These are phyloP conservation scores for Iselma pallidipennis DNA, from an alignment of 2,888 invertebrate species.

Conservation along the genomic window DNA sequence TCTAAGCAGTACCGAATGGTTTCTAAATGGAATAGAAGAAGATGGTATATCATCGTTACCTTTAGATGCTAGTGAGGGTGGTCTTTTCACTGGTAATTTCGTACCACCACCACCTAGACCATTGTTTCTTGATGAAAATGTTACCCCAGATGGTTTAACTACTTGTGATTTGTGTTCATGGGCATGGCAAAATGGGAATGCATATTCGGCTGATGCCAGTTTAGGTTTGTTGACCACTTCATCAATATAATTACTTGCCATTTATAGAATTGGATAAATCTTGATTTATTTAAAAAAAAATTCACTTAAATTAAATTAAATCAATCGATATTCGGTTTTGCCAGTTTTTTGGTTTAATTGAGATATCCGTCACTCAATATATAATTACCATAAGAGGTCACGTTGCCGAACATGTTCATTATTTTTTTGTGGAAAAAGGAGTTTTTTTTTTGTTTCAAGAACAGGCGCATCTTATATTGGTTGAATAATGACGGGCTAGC, in stretches of 20 bases:
- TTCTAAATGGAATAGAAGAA: constrained; percentile 37
- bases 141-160: constrained; percentile 69
- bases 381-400: constrained; percentile 4
- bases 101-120: constrained; percentile 71
- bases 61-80: constrained; percentile 49
- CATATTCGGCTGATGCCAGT: constrained; percentile 61
- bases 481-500: not conserved
- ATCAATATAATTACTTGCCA: no score
- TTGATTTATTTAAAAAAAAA: not conserved
- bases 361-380: not conserved
- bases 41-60: constrained; percentile 36
- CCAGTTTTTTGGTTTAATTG: constrained; percentile 1
- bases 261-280: no score
- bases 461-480: not conserved
- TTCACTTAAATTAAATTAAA: not conserved
- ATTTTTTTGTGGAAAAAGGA: not conserved
- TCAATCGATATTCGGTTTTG: not conserved
- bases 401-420: constrained; percentile 1
- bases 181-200: constrained; percentile 63
- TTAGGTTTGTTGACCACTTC: constrained; percentile 58
- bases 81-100: constrained; percentile 58
- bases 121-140: constrained; percentile 66
- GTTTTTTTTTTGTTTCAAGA: no score
- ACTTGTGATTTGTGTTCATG: constrained; percentile 76
- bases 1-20: constrained; percentile 32